These are phyloP conservation scores for Papilio aristodemus DNA, from an alignment of 1,140 invertebrate genomes.

Conservation along the genomic window DNA sequence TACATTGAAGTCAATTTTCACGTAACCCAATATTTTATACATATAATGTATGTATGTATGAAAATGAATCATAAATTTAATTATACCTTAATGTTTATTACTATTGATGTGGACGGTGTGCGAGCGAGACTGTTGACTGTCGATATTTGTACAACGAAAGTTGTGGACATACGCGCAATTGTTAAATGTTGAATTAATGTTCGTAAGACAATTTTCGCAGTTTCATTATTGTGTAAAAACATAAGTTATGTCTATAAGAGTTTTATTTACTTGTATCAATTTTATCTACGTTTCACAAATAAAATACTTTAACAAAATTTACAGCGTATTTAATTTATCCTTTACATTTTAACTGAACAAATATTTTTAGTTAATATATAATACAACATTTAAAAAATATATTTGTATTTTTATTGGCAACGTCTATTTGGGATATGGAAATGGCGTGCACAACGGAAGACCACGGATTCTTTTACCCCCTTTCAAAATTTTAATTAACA, in stretches of 20 bases:
- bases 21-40: constrained; percentile 62
- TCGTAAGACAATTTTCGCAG: constrained; percentile 75
- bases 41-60: constrained; percentile 43
- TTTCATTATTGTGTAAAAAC: constrained; percentile 77
- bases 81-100: constrained; percentile 51
- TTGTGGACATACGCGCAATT: constrained; percentile 59
- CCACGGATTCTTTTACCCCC: no score
- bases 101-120: constrained; percentile 58
- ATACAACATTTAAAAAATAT: no score
- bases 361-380: no score
- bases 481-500: no score
- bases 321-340: constrained; percentile 47
- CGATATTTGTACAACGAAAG: constrained; percentile 62
- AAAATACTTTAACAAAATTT: constrained; percentile 78
- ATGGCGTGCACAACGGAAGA: no score
- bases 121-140: constrained; percentile 64
- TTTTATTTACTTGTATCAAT: constrained; percentile 80
- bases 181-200: constrained; percentile 58
- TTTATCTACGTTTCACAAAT: constrained; percentile 81
- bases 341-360: constrained; percentile 18
- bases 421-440: no score
- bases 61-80: constrained; percentile 48
- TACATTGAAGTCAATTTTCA: constrained; percentile 74
- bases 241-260: constrained; percentile 77
- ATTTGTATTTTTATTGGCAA: no score